Conservation (phyloP, 2,797 vertebrate species). For the Ctenopoma multispine region DNA sequence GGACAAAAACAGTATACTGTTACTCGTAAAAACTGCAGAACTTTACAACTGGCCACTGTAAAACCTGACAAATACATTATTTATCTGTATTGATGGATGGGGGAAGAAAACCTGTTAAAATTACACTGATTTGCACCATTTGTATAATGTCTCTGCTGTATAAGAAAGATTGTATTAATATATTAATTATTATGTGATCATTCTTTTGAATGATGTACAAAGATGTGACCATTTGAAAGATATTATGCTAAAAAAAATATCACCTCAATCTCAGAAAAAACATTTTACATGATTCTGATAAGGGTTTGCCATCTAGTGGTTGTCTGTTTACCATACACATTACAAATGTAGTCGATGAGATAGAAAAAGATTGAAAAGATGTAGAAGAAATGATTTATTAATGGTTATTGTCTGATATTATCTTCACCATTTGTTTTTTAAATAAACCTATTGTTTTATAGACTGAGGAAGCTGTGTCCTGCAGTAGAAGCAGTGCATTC, state of each 20-base stretch:
- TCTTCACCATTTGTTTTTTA: background rate
- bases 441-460: background rate
- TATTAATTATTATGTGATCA: background rate
- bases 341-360: background rate
- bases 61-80: conserved; percentile 25
- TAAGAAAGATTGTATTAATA: background rate
- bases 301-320: conserved; percentile 71
- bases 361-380: background rate
- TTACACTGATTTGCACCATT: conserved; percentile 23
- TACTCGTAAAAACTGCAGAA: conserved; percentile 56
- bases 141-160: conserved; percentile 8
- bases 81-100: background rate
- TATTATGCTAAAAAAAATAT: background rate
- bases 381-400: background rate
- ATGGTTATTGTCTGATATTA: background rate
- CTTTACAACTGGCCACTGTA: conserved; percentile 20
- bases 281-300: conserved; percentile 10
- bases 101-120: background rate
- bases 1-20: conserved; percentile 60
- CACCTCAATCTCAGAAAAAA: background rate
- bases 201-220: background rate
- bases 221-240: background rate
- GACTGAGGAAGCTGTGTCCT: background rate
- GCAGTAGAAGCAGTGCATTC: background rate
- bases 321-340: conserved; percentile 4